These are phyloP conservation scores for Pseudachorutes palmiensis DNA, from an alignment of 1,140 invertebrate genomes.

Conservation along the genomic window DNA sequence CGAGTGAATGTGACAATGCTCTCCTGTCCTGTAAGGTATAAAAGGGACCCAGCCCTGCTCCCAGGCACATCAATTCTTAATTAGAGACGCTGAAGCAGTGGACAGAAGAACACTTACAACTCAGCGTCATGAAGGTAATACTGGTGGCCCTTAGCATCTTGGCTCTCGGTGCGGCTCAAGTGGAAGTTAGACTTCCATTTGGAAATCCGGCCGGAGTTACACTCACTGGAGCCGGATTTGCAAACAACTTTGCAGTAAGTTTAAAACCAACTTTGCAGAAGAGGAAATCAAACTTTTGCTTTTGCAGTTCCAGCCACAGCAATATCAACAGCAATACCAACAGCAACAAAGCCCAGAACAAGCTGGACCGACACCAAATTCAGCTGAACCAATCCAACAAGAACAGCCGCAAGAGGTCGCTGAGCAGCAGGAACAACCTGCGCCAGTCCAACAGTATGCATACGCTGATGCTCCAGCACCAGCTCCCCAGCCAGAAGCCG, in stretches of 20 bases:
- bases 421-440: slow-evolving; percentile 10
- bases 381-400: neutral
- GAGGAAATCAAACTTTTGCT: neutral
- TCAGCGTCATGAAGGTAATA: neutral
- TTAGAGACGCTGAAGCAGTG: no score
- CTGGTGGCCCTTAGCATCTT: neutral
- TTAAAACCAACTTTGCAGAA: slow-evolving; percentile 3
- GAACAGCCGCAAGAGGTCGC: slow-evolving; percentile 4
- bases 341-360: neutral
- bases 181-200: slow-evolving; percentile 18
- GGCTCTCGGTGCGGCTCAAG: neutral
- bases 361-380: neutral
- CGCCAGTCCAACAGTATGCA: neutral
- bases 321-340: slow-evolving; percentile 2
- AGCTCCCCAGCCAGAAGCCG: slow-evolving; percentile 15
- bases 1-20: neutral
- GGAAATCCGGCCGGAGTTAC: slow-evolving; percentile 35
- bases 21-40: neutral
- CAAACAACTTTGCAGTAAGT: slow-evolving; percentile 21
- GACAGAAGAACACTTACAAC: no score
- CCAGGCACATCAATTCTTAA: neutral
- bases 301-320: slow-evolving; percentile 13
- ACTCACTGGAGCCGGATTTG: slow-evolving; percentile 26
- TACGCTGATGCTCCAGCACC: neutral
- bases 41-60: neutral